phyloP scores from a whole-genome alignment of 2,797 vertebrate species.

The Neoniphon sammara region DNA sequence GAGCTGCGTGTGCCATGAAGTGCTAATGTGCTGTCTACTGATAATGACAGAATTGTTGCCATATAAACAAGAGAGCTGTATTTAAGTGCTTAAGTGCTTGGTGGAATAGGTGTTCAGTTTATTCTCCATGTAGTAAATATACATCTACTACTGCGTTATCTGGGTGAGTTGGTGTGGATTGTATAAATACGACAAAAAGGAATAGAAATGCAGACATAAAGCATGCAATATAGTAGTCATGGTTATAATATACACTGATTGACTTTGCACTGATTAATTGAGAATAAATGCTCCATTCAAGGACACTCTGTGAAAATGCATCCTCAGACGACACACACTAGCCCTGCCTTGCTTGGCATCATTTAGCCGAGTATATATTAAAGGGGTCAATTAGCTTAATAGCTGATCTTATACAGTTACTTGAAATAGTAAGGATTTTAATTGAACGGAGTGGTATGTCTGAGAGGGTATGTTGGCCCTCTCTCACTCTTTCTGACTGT shows the following conservation, averaged over 20 bases:
- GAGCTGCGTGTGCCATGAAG: conserved; percentile 30
- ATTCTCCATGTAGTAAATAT: too few relatives aligned
- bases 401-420: conserved; percentile 37
- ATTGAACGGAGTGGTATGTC: conserved; percentile 44
- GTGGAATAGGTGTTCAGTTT: too few relatives aligned
- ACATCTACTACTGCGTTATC: too few relatives aligned
- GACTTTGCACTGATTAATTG: too few relatives aligned
- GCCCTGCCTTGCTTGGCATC: conserved; percentile 35
- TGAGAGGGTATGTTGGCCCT: neutral
- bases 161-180: too few relatives aligned
- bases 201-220: too few relatives aligned
- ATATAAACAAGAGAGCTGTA: neutral
- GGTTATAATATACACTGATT: too few relatives aligned
- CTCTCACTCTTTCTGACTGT: too few relatives aligned
- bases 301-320: neutral
- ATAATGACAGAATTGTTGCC: neutral
- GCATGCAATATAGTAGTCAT: too few relatives aligned
- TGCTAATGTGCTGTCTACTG: conserved; percentile 27
- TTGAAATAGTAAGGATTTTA: conserved; percentile 42
- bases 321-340: neutral
- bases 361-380: conserved; percentile 33
- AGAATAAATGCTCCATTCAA: too few relatives aligned
- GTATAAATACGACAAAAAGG: too few relatives aligned
- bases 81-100: too few relatives aligned
- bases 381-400: conserved; percentile 47